phyloP scores from a whole-genome alignment of 2,113 vertebrate species.

The Callochromis pleurospilus region DNA sequence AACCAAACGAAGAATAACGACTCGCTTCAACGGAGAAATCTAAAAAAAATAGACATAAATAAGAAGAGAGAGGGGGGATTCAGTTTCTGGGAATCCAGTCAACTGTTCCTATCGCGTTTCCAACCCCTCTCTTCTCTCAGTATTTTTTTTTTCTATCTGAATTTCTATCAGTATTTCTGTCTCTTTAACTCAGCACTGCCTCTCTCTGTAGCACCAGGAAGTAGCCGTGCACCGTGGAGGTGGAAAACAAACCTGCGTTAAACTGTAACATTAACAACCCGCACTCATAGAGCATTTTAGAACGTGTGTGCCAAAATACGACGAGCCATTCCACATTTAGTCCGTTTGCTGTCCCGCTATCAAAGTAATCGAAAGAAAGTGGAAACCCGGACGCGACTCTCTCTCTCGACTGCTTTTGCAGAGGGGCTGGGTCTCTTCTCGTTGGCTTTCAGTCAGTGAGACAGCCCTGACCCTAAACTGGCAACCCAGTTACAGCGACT shows the following conservation, averaged over 20 bases:
- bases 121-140: constrained; percentile 68
- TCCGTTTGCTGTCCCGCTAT: background rate
- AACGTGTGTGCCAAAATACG: background rate
- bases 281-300: constrained; percentile 28
- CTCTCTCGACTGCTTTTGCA: background rate
- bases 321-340: background rate
- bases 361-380: background rate
- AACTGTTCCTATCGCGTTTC: constrained; percentile 69
- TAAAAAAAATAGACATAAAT: constrained; percentile 47
- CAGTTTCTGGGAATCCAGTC: constrained; percentile 75
- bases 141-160: constrained; percentile 79
- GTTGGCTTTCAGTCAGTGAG: constrained; percentile 1
- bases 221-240: constrained; percentile 64
- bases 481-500: background rate
- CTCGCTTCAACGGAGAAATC: constrained; percentile 4
- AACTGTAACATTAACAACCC: constrained; percentile 46
- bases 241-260: constrained; percentile 57
- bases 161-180: constrained; percentile 80
- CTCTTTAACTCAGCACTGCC: constrained; percentile 87
- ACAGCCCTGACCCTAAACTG: constrained; percentile 38
- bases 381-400: constrained; percentile 21
- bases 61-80: constrained; percentile 60
- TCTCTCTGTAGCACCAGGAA: constrained; percentile 84
- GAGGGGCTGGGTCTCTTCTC: constrained; percentile 44
- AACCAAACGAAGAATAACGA: constrained; percentile 14